These are phyloP conservation scores for Altica lythri DNA, from an alignment of 2,888 invertebrate species.

Conservation along the genomic window DNA sequence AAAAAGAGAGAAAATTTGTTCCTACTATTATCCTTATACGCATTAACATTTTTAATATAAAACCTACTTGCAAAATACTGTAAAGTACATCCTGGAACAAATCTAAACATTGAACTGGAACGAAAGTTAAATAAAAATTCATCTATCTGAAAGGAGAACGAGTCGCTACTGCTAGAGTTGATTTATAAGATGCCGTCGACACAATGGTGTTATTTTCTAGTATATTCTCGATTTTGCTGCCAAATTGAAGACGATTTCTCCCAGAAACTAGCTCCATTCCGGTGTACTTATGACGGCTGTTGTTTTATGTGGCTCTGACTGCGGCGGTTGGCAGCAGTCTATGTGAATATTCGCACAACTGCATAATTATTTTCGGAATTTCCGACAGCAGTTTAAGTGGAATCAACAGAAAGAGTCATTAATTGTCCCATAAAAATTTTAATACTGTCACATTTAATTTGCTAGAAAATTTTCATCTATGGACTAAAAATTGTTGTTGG, in stretches of 20 bases:
- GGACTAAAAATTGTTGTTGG: too few species aligned
- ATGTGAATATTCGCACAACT: constrained; percentile 17
- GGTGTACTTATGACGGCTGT: constrained; percentile 55
- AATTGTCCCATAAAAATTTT: too few species aligned
- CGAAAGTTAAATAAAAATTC: background rate
- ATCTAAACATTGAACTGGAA: too few species aligned
- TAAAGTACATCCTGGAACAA: too few species aligned
- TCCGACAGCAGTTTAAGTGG: constrained; percentile 6
- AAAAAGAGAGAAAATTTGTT: too few species aligned
- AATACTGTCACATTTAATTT: too few species aligned
- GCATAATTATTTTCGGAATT: constrained; percentile 16
- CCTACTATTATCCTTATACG: too few species aligned
- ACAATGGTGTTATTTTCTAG: constrained; percentile 49
- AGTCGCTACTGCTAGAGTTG: constrained; percentile 25
- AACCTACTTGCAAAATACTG: too few species aligned
- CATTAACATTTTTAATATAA: too few species aligned
- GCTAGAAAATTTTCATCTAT: too few species aligned
- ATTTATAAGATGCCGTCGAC: constrained; percentile 49
- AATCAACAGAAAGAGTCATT: background rate
- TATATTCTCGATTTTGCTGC: constrained; percentile 56
- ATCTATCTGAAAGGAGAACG: background rate
- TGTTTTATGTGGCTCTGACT: constrained; percentile 48
- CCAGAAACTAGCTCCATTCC: constrained; percentile 54
- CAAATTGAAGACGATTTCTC: constrained; percentile 58
- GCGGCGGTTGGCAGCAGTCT: constrained; percentile 53